phyloP scores from a whole-genome alignment of 35 echinoderm and acorn worm genomes.

The Anneissia japonica region DNA sequence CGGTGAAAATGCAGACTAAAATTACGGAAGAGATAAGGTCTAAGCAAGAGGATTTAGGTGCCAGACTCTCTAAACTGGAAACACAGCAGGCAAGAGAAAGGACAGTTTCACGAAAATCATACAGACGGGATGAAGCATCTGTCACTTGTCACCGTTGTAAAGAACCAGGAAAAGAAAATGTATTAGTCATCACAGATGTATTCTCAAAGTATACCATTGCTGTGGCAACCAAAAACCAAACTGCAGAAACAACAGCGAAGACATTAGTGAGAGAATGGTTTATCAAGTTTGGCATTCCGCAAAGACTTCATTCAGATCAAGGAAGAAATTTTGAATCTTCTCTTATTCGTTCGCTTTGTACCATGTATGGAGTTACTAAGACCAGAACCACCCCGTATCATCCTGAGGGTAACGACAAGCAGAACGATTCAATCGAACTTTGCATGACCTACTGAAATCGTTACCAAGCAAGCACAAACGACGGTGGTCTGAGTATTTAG shows the following conservation, averaged over 20 bases:
- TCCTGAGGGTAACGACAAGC: slow-evolving; percentile 34
- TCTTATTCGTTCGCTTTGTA: slow-evolving; percentile 1
- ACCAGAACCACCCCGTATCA: slow-evolving; percentile 41
- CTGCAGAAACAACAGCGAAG: slow-evolving; percentile 38
- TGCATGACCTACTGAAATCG: slow-evolving; percentile 16
- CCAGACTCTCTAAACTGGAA: neutral
- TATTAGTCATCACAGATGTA: slow-evolving; percentile 38
- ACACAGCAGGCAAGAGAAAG: neutral
- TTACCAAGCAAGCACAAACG: neutral
- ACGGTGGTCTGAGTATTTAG: slow-evolving; percentile 18
- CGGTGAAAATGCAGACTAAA: neutral
- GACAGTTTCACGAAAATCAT: too few relatives aligned
- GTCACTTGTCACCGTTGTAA: too few relatives aligned
- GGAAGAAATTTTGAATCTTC: slow-evolving; percentile 39
- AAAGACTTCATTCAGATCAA: slow-evolving; percentile 56
- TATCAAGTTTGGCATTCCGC: slow-evolving; percentile 37
- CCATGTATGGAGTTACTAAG: slow-evolving; percentile 6
- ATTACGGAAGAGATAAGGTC: neutral
- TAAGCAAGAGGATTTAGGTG: neutral
- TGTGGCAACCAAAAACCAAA: slow-evolving; percentile 37
- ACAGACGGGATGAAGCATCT: too few relatives aligned
- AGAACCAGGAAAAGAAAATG: slow-evolving; percentile 14
- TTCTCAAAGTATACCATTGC: slow-evolving; percentile 41
- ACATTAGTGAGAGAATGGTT: slow-evolving; percentile 38
- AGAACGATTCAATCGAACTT: slow-evolving; percentile 42